Evolutionary conservation across 1,140 invertebrate species (phyloP), one percentile per base, ranked within the genome.

Genomic region (Marisa cornuarietis): DNA sequence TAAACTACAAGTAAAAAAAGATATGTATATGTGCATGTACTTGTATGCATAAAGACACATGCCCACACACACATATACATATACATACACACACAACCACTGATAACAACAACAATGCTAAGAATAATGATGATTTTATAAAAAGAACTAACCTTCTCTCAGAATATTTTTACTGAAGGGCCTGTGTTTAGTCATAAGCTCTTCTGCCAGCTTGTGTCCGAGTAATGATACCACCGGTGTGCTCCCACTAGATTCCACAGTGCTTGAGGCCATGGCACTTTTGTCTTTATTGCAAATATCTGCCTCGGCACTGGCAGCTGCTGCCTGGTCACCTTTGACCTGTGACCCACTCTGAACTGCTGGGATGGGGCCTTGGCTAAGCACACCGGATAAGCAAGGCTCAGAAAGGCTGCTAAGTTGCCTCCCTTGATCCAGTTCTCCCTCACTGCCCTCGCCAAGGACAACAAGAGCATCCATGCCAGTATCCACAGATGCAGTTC

Each of bases 141-240:
- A 13, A 13, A 13, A 68, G 31, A 18, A 22, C 62, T 79, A 81
- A 90, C 89, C 87, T 81, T 90, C 86, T 82, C 87, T 82, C 14
- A 90, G 82, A 66, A 81, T 71, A 81, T 88, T 83, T 80, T 89
- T 87, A 49, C 82, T 83, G 66, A 82, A 85, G 58, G 82, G 85
- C 78, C 83, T 87, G 76, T 85, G 84, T 82, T 85, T 88, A 69
- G 82, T 83, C 26, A 86, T 16, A 61, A 86, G 76, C 62, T 90
- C 85, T 20, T 87, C 87, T 74, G 74, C 79, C 18, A 52, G 16
- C 54, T 77, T 77, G 11, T 62, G 42, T 9, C 65, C 11, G 51
- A 54, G 49, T 54, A 51, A 20, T 49, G 51, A 24, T 16, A 49
- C 61, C 22, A 65, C 24, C 7, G 63, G 63, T 18, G 26, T 77